A percentile compares a stretch with the other conserved stretches of the same genome.
Conservation (phyloP, 2,888 invertebrate species). For the Rhyacophila evoluta region DNA sequence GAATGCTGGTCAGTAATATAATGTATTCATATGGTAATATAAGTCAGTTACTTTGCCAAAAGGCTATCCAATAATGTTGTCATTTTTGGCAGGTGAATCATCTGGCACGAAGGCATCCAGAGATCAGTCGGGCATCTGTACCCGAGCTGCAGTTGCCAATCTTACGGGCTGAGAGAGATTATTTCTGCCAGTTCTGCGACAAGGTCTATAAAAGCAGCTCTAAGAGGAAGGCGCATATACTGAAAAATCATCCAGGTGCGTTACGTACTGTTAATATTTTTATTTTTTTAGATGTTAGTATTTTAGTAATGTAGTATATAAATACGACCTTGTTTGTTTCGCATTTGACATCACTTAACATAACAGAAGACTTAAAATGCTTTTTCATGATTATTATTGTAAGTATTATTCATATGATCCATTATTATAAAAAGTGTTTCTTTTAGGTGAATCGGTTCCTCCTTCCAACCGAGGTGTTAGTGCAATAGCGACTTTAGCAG, state of each 20-base stretch:
- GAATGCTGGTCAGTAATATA: constrained; percentile 72
- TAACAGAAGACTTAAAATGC: too few species aligned
- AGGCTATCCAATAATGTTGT: not conserved
- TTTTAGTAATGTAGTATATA: too few species aligned
- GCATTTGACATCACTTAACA: too few species aligned
- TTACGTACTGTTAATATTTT: not conserved
- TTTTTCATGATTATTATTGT: too few species aligned
- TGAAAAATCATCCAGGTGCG: constrained; percentile 82
- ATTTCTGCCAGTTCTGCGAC: constrained; percentile 85
- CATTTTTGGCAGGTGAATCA: constrained; percentile 76
- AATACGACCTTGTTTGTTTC: too few species aligned
- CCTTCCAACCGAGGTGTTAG: constrained; percentile 69
- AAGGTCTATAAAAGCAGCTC: constrained; percentile 85
- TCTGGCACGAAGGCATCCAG: constrained; percentile 79
- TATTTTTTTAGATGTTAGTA: too few species aligned
- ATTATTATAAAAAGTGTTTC: not conserved
- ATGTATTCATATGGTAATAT: not conserved
- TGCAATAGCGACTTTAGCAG: constrained; percentile 60
- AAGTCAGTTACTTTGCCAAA: too few species aligned
- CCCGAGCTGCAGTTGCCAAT: constrained; percentile 84
- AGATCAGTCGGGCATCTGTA: constrained; percentile 74
- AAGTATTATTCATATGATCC: too few species aligned
- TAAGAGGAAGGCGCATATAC: constrained; percentile 82
- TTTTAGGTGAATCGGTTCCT: constrained; percentile 49
- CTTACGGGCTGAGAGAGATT: constrained; percentile 78